Base-by-base conservation (phyloP, 2,113 vertebrate genomes). In the Globicephala melas region DNA sequence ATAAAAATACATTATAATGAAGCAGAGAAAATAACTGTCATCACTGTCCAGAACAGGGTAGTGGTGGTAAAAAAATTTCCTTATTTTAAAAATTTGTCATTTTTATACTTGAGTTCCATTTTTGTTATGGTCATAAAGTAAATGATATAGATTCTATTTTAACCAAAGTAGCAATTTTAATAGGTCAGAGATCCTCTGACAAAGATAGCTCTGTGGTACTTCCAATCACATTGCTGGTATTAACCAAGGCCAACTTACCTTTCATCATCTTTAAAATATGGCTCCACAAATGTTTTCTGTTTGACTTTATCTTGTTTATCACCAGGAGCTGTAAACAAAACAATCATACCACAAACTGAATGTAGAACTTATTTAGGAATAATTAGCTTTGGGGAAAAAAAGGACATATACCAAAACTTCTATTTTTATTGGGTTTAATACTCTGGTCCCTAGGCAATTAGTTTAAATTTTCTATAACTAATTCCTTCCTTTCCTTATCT, bases 211-310 rank as follows among this genome's bases (percentile, higher is more conserved):
- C 17, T 86, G 3, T 25, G 92, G 12, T 73, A 91, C 55, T 70
- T 93, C 53, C 4, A 73, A 26, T 90, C 47, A 94, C 36, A 81
- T 31, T 50, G 53, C 21, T 96, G 4, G 12, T 67, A 65, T 65
- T 80, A 81, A 96, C 89, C 70, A 41, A 97, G 23, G 96, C 41
- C 58, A 91, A 97, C 93, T 98, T 99, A 99, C 99, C 98, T 99
- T 97, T 98, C 97, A 96, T 97, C 94, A 79, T 96, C 98, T 97
- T 98, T 99, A 96, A 98, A 98, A 98, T 98, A 98, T 0, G 99
- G 98, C 77, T 99, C 98, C 93, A 99, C 98, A 97, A 98, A 98
- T 83, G 98, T 98, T 95, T 99, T 99, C 96, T 98, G 98, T 94
- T 98, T 98, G 97, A 98, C 95, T 98, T 98, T 98, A 91, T 98